Evolutionary conservation across 2,797 vertebrate species (phyloP).

Genomic region (Cynopterus sphinx): DNA sequence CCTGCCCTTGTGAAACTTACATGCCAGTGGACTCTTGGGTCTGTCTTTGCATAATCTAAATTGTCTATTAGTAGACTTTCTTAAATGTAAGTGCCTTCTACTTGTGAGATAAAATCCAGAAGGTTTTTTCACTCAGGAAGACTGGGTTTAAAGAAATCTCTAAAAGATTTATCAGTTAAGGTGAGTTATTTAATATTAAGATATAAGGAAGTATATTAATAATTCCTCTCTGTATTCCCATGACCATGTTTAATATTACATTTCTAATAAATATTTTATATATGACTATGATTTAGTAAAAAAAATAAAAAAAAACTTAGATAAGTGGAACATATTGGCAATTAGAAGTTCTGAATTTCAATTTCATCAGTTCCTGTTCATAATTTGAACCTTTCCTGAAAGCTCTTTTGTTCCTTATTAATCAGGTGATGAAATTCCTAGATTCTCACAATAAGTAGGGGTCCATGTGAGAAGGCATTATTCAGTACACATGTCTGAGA

Average conservation of each 20-base stretch:
- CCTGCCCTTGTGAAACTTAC: background rate
- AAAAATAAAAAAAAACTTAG: background rate
- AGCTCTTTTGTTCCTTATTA: background rate
- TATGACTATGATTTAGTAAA: background rate
- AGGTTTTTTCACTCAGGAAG: background rate
- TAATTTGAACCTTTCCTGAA: background rate
- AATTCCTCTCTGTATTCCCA: background rate
- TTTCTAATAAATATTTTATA: background rate
- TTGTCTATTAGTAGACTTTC: background rate
- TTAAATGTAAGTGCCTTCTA: constrained; percentile 26
- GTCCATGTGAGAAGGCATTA: background rate
- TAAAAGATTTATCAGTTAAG: background rate
- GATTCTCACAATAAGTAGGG: constrained; percentile 2
- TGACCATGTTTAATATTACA: background rate
- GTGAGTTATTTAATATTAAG: background rate
- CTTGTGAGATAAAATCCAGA: background rate
- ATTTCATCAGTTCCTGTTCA: background rate
- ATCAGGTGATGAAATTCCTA: background rate
- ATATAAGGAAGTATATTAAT: background rate
- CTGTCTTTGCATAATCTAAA: constrained; percentile 14
- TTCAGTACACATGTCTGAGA: background rate
- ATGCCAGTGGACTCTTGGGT: background rate
- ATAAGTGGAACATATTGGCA: background rate
- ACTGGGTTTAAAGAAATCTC: background rate
- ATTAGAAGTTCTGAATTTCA: constrained; percentile 9